Conservation (phyloP, 2,113 vertebrate species). For the Muntiacus reevesi region DNA sequence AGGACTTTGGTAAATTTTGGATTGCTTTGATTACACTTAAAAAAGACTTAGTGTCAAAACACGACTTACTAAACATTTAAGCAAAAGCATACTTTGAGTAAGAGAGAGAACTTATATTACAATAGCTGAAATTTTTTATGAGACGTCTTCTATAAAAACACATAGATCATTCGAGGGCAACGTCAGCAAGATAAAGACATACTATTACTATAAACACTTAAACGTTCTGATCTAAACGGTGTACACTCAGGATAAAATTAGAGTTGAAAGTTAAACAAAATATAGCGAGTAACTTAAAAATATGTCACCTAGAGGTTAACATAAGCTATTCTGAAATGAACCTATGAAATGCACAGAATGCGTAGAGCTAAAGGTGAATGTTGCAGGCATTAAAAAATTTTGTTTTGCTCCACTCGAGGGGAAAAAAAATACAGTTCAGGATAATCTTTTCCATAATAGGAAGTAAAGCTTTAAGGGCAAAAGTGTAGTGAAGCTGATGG, state of each 20-base stretch:
- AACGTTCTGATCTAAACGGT: conserved; percentile 42
- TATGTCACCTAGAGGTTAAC: conserved; percentile 56
- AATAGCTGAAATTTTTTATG: conserved; percentile 21
- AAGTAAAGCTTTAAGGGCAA: conserved; percentile 25
- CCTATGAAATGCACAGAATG: conserved; percentile 21
- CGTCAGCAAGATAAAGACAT: conserved; percentile 47
- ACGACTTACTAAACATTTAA: conserved; percentile 32
- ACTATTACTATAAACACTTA: conserved; percentile 52
- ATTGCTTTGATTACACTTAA: conserved; percentile 41
- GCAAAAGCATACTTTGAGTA: neutral
- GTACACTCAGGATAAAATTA: conserved; percentile 27
- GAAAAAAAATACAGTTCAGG: neutral
- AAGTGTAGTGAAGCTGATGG: neutral
- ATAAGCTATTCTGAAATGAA: conserved; percentile 28
- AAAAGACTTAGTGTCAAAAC: conserved; percentile 40
- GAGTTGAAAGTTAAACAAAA: conserved; percentile 62
- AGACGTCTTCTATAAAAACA: conserved; percentile 17
- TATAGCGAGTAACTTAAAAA: conserved; percentile 45
- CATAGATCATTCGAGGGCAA: neutral
- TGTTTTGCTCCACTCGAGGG: conserved; percentile 43
- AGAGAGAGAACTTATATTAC: neutral
- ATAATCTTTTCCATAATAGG: conserved; percentile 52
- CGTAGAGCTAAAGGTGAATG: conserved; percentile 48
- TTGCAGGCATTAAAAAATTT: conserved; percentile 8
- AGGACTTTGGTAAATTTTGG: conserved; percentile 44